Base-by-base conservation (phyloP, 2,888 invertebrate species). In the Resseliella maxima region DNA sequence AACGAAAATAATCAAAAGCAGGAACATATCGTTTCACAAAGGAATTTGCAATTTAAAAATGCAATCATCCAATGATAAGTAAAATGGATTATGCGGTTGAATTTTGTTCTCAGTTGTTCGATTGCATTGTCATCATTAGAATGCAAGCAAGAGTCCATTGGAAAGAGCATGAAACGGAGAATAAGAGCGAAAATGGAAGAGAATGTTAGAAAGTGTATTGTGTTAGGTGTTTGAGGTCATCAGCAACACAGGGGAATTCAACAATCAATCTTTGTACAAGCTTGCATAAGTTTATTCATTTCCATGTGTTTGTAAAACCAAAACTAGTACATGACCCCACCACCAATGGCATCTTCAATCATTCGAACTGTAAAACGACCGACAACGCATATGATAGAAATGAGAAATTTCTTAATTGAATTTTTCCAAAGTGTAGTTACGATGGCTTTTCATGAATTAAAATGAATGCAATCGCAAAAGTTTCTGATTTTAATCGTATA, bases 11-110 rank as follows among this genome's bases (percentile, higher is more conserved):
- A 12, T 50, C 24, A 59, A 59, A 8, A n/a, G 24, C 3, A 24
- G 24, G 6, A 3, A 24, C n/a, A 24, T 3, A 59, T n/a, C 24
- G 59, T 59, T n/a, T n/a, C 59, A 59, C 15, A 59, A 59, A 59
- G 59, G 59, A 59, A 59, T 72, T 72, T 18, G 35, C 27, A 72
- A 72, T 72, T 72, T 72, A 72, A 31, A 72, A 72, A 72, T 72
- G 35, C 72, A 72, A 72, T 72, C 72, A 72, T 72, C 72, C n/a
- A 72, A 35, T 72, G 72, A 72, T 72, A n/a, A 72, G 31, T 31
- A 72, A 18, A 72, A 72, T 72, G 35, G 72, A 72, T 72, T 72
- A 72, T 72, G 72, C 15, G 72, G 72, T n/a, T 72, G 27, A 72
- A 72, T 27, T 59, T 59, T 27, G 5, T 12, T 59, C 24, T 59